Percentiles rank a stretch among this genome's conserved stretches.
Conservation (phyloP, 2,797 vertebrate species). For the Sebastes reedi region DNA sequence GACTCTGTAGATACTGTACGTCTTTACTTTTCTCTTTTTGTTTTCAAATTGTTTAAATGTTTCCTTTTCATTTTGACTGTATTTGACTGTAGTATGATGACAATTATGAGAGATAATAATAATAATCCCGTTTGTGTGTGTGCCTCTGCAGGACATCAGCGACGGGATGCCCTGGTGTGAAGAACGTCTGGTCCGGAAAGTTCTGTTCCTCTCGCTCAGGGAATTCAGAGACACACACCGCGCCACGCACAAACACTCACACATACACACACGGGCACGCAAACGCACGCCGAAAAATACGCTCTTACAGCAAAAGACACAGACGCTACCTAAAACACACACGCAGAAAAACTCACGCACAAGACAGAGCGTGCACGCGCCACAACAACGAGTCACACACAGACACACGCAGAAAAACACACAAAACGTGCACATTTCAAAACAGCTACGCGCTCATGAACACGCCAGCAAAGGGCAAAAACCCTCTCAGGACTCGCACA, state of each 20-base stretch:
- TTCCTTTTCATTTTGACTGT: not conserved
- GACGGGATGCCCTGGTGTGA: slow-evolving; percentile 95
- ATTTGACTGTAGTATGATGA: not conserved
- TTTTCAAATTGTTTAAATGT: not conserved
- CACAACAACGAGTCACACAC: slow-evolving; percentile 8
- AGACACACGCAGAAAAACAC: slow-evolving; percentile 14
- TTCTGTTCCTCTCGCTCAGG: slow-evolving; percentile 92
- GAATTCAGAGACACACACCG: slow-evolving; percentile 90
- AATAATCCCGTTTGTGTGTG: not conserved
- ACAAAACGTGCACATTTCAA: slow-evolving; percentile 7
- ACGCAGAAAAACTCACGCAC: not conserved
- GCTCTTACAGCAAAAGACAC: slow-evolving; percentile 7
- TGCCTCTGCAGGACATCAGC: slow-evolving; percentile 85
- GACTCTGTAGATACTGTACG: not conserved
- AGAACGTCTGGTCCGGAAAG: slow-evolving; percentile 92
- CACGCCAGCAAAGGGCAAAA: slow-evolving; percentile 32
- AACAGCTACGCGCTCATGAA: slow-evolving; percentile 9
- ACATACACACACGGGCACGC: slow-evolving; percentile 16
- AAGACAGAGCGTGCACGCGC: not conserved
- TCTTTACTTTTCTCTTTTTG: not conserved
- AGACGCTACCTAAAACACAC: not conserved
- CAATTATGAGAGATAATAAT: too few relatives aligned
- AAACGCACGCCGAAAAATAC: not conserved
- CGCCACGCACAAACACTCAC: slow-evolving; percentile 35
- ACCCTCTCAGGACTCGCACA: slow-evolving; percentile 10